Evolutionary conservation across 2,797 vertebrate species (phyloP).

Genomic region (Hyperoplus immaculatus): DNA sequence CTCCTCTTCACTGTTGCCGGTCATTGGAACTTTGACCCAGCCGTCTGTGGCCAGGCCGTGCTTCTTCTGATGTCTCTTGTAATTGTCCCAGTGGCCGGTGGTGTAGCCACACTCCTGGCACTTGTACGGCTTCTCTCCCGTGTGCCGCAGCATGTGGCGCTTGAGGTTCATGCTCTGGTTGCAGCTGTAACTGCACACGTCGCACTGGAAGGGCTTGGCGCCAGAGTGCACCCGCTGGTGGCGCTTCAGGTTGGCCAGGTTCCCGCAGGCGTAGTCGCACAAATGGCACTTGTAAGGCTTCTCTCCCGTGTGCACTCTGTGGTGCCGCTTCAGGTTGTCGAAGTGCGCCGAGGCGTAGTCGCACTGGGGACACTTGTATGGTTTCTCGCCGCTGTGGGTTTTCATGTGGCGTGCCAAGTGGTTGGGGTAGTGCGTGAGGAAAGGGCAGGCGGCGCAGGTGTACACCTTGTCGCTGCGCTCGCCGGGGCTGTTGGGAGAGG

Average conservation of each 20-base stretch:
- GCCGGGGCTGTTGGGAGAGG: constrained; percentile 80
- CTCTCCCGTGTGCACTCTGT: constrained; percentile 96
- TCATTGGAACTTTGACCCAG: constrained; percentile 87
- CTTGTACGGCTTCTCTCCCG: constrained; percentile 95
- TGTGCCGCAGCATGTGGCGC: constrained; percentile 97
- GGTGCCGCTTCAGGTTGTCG: constrained; percentile 98
- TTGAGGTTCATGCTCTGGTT: constrained; percentile 99
- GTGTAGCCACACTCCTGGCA: constrained; percentile 95
- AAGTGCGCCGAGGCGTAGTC: constrained; percentile 96
- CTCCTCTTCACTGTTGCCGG: constrained; percentile 63
- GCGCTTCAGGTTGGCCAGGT: constrained; percentile 97
- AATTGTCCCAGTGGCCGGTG: constrained; percentile 99
- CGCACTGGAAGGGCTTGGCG: constrained; percentile 96
- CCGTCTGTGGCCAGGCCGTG: constrained; percentile 90
- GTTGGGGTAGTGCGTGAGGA: constrained; percentile 97
- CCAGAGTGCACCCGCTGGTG: constrained; percentile 97
- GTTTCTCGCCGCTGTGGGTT: constrained; percentile 98
- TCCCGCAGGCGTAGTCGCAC: constrained; percentile 96
- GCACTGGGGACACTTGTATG: constrained; percentile 95
- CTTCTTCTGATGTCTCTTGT: constrained; percentile 98
- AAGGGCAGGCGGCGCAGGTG: constrained; percentile 93
- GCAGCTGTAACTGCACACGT: constrained; percentile 96
- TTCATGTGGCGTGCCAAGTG: constrained; percentile 99
- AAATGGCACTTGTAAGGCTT: constrained; percentile 98
- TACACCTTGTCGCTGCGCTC: constrained; percentile 91